A percentile compares a stretch with the other conserved stretches of the same genome.
Conservation (phyloP, 2,888 invertebrate genomes). For the Julus scandinavius region DNA sequence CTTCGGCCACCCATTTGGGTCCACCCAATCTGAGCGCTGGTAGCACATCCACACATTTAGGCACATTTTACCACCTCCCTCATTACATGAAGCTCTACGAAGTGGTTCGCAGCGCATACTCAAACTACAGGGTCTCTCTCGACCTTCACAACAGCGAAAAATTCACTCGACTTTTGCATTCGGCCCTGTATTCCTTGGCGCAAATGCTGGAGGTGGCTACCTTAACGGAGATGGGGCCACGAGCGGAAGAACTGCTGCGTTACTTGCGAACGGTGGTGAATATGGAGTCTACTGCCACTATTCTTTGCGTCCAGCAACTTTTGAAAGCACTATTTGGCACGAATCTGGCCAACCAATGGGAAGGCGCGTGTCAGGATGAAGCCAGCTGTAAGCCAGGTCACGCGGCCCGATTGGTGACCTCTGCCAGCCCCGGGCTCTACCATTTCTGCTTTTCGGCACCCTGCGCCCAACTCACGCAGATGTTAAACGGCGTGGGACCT, state of each 20-base stretch:
- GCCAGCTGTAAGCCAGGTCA: conserved; percentile 62
- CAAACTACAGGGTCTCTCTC: conserved; percentile 86
- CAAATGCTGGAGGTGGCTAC: conserved; percentile 76
- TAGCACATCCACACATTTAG: conserved; percentile 56
- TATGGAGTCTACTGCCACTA: conserved; percentile 76
- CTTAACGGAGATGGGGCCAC: conserved; percentile 76
- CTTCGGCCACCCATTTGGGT: background rate
- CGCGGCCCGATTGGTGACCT: conserved; percentile 61
- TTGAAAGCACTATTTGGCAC: conserved; percentile 79
- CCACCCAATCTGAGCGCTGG: background rate
- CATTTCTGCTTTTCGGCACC: conserved; percentile 66
- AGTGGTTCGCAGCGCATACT: conserved; percentile 81
- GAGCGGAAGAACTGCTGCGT: conserved; percentile 82
- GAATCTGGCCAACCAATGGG: conserved; percentile 70
- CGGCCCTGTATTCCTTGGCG: conserved; percentile 68
- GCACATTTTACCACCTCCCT: conserved; percentile 71
- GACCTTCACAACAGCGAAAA: conserved; percentile 80
- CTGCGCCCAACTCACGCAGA: conserved; percentile 66
- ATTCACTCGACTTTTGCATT: conserved; percentile 76
- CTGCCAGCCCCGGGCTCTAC: conserved; percentile 65
- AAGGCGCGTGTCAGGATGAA: conserved; percentile 58
- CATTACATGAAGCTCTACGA: conserved; percentile 89
- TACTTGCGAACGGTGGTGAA: conserved; percentile 79
- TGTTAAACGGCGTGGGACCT: conserved; percentile 59
- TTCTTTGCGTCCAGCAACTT: conserved; percentile 80